Evolutionary conservation across 2,797 vertebrate species (phyloP), one percentile per base, ranked within the genome.

Genomic region (Gambelia wislizenii): DNA sequence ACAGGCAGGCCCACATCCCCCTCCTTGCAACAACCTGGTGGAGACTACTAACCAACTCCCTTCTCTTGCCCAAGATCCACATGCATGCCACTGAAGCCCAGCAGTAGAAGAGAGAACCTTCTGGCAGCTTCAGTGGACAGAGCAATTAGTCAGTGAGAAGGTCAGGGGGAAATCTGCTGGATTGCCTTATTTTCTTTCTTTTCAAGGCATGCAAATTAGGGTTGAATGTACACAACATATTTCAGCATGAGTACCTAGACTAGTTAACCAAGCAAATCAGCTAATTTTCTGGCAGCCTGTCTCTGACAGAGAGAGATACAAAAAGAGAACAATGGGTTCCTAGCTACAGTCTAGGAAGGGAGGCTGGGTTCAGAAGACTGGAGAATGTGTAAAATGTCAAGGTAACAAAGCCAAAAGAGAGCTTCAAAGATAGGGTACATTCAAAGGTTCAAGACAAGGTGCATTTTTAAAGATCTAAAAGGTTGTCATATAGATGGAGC

Each of bases 171-270:
- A 56, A 84, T 61, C 49, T 83, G 70, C 70, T 52, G 87, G 70
- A 49, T 33, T 77, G 25, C 52, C 74, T 56, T 47, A 5, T 56
- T 82, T 76, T 59, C n/a, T 16, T 72, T 33, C 69, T 70, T 33
- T n/a, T 76, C 30, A 67, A 36, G 47, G 20, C 59, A 42, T 59
- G 52, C 42, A 49, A 39, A 61, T 69, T 27, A 18, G 36, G 61
- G 79, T 30, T 83, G 72, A 83, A 56, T 80, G 80, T 67, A 36
- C 42, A 90, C 30, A 69, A 80, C 18, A 61, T 47, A 74, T 22
- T 56, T 52, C 44, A 8, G n/a, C 77, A 42, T 52, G 36, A 75
- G 64, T 76, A 85, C 12, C 76, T 36, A 61, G 52, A 74, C 39
- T 27, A 77, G 30, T 59, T 36, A 91, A 47, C 72, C 20, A 75